Evolutionary conservation across 2,797 vertebrate genomes (phyloP).

Genomic region (Nothura maculosa): DNA sequence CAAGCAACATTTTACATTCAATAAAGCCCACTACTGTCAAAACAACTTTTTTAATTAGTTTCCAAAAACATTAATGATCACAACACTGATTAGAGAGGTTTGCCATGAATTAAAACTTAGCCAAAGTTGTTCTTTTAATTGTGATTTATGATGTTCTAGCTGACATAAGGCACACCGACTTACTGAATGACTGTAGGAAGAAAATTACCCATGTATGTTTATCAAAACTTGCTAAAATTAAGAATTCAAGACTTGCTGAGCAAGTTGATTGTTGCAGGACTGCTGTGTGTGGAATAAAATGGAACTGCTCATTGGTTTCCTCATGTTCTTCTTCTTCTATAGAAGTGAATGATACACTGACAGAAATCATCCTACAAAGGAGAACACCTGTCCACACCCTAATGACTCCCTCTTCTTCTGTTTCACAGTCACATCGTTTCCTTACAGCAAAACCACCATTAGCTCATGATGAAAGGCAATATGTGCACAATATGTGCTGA

Average conservation of each 20-base stretch:
- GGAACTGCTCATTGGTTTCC: not conserved
- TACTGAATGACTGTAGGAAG: constrained; percentile 25
- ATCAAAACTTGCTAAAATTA: not conserved
- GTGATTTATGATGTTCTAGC: constrained; percentile 57
- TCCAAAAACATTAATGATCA: constrained; percentile 66
- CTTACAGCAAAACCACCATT: not conserved
- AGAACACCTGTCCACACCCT: not conserved
- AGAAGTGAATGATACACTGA: not conserved
- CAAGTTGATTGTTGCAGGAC: not conserved
- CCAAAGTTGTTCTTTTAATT: constrained; percentile 46
- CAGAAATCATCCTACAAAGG: not conserved
- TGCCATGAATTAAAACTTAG: constrained; percentile 55
- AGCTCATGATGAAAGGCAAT: not conserved
- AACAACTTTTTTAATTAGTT: constrained; percentile 64
- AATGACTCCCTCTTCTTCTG: not conserved
- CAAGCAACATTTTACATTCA: constrained; percentile 28
- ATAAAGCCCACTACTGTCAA: constrained; percentile 21
- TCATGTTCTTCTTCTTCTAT: not conserved
- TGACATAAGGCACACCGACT: constrained; percentile 24
- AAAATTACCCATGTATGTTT: constrained; percentile 3
- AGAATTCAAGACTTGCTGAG: not conserved
- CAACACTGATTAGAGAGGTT: constrained; percentile 55
- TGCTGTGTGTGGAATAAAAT: not conserved
- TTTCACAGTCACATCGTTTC: not conserved
- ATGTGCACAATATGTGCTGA: not conserved